A percentile compares a stretch with the other conserved stretches of the same genome.
These are phyloP conservation scores for Rutilus rutilus DNA, from an alignment of 2,113 vertebrate species.

Conservation along the genomic window DNA sequence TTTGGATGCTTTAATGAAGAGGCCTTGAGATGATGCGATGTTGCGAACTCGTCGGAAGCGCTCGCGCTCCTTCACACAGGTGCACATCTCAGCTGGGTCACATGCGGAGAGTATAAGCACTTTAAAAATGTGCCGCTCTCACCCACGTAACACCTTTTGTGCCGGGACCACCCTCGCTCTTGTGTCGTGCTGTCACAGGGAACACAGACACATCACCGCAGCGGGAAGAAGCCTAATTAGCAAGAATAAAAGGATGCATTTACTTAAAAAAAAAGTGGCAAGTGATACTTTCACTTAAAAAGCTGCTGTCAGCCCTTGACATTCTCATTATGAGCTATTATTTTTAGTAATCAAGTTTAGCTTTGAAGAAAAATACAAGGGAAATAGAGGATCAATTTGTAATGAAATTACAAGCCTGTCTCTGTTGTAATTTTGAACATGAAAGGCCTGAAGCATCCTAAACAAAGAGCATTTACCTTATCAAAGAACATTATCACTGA, in stretches of 20 bases:
- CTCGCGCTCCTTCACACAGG: constrained; percentile 10
- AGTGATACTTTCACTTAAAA: constrained; percentile 9
- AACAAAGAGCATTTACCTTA: no score
- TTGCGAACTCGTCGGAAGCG: not conserved
- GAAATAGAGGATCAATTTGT: not conserved
- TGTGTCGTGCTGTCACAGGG: not conserved
- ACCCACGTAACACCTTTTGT: constrained; percentile 11
- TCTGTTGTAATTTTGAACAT: not conserved
- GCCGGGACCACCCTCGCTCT: not conserved
- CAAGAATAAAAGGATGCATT: not conserved
- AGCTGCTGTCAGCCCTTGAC: constrained; percentile 16
- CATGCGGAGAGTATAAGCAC: not conserved
- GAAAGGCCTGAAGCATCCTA: no score
- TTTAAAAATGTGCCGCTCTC: not conserved
- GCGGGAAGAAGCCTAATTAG: constrained; percentile 20
- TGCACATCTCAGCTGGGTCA: not conserved
- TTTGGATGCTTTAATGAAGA: constrained; percentile 52
- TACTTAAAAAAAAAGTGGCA: not conserved
- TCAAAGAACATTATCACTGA: no score
- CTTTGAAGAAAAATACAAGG: constrained; percentile 23
- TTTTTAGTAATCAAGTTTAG: not conserved
- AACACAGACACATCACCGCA: not conserved
- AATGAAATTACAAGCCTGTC: not conserved
- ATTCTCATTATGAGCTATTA: constrained; percentile 2
- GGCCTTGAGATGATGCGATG: constrained; percentile 31